Evolutionary conservation across 2,797 vertebrate genomes (phyloP), one percentile per base, ranked within the genome.

Genomic region (Gymnothorax javanicus): DNA sequence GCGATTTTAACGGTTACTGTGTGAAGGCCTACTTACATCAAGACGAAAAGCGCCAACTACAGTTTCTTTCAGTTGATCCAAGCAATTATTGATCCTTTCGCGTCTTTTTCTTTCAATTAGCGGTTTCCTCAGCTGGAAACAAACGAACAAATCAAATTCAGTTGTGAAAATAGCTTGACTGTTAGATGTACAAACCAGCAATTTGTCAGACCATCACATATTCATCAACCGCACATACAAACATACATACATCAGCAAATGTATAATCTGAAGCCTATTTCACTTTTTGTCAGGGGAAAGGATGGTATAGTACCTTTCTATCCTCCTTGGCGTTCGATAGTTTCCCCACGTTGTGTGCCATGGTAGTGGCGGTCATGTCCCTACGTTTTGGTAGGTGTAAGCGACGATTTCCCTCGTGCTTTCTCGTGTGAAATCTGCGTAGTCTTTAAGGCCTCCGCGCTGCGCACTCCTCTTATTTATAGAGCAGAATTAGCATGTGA

Each of bases 51-150:
- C 97, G 0, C 95, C 96, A 87, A 97, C 96, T 64, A 98, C 97
- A 0, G 97, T 97, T 90, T 98, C 97, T 89, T 97, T 98, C 83
- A 98, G 95, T 89, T 98, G 97, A 87, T 98, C 97, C 93, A 98
- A 90, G 88, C 97, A 98, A 58, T 95, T 96, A 88, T 98, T 98
- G 89, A 98, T 98, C 92, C 97, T 96, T 92, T 98, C 97, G 23
- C 97, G 95, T 86, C 97, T 91, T 87, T 97, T 98, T 89, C 97
- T 96, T 91, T 98, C 97, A 79, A 98, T 97, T 0, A 98, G 96
- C 13, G 97, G 97, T 91, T 98, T 98, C 84, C 97, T 95, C 91
- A 97, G 89, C 97, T 98, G 91, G 64, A 86, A 77, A 86, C 84
- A 83, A 82, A 82, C n/a, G 9, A 13, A 86, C 79, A 33, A 27